Base-by-base conservation (phyloP, 2,113 vertebrate species). In the Pristiophorus japonicus region DNA sequence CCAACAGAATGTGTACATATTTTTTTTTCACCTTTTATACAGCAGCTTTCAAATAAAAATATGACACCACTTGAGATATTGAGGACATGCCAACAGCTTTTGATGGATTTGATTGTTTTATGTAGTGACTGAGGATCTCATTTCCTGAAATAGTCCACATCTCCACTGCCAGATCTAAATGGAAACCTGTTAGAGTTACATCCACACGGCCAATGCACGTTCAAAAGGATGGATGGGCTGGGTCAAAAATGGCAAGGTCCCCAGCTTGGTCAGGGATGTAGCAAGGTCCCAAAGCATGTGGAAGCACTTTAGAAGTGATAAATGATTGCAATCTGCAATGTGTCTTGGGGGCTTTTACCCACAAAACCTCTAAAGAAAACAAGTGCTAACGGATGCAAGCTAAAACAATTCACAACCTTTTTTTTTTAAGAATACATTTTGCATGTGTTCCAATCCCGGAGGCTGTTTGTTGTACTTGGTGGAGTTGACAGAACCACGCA, bases 61-160 rank as follows among this genome's bases (percentile, higher is more conserved):
- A 95, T 96, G 97, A 97, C 97, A 97, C 96, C 96, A 97, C 96
- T 97, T 98, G 97, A 98, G 97, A 98, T 98, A 98, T 97, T 97
- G 97, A 96, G 97, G 97, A 97, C 97, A 97, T 97, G 97, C 96
- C 88, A 96, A 96, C 96, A 97, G 97, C 97, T 97, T 97, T 97
- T 98, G 98, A 98, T 98, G 97, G 97, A 97, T 98, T 97, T 98
- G 97, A 98, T 97, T 97, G 97, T 97, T 98, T 98, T 97, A 98
- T 97, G 97, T 97, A 97, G 97, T 97, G 97, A 98, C 97, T 98
- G 97, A 97, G 97, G 97, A 98, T 98, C 97, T 98, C 97, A 98
- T 98, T 98, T 98, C 97, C 98, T 98, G 97, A 97, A 97, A 97
- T 97, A 97, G 97, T 97, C 97, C 97, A 97, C 97, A 98, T 97